Evolutionary conservation across 23 tunicate genomes (phyloP).

Genomic region (Trididemnum nubilum): DNA sequence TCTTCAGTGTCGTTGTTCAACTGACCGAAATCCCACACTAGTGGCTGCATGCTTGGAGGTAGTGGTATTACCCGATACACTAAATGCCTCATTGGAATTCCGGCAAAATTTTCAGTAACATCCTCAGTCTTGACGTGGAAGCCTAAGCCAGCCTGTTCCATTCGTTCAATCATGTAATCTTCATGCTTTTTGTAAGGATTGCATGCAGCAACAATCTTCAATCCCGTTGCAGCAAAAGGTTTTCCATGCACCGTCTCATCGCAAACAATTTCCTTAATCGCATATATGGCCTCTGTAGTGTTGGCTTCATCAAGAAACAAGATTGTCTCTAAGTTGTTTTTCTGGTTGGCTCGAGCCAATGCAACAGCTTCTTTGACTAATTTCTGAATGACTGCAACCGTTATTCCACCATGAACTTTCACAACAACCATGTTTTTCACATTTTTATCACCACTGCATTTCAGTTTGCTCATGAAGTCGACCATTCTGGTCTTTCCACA

Average conservation of each 20-base stretch:
- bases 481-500: slow-evolving; percentile 83
- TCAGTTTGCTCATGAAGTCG: slow-evolving; percentile 76
- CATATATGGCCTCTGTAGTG: slow-evolving; percentile 74
- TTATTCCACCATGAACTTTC: slow-evolving; percentile 68
- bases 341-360: slow-evolving; percentile 26
- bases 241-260: slow-evolving; percentile 46
- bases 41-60: slow-evolving; percentile 80
- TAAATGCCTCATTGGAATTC: slow-evolving; percentile 60
- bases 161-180: slow-evolving; percentile 29
- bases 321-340: slow-evolving; percentile 29
- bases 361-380: slow-evolving; percentile 34
- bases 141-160: slow-evolving; percentile 73
- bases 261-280: slow-evolving; percentile 76
- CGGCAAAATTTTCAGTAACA: slow-evolving; percentile 50
- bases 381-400: slow-evolving; percentile 30
- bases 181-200: slow-evolving; percentile 65
- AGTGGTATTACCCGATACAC: slow-evolving; percentile 63
- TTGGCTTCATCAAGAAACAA: slow-evolving; percentile 70
- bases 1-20: slow-evolving; percentile 54
- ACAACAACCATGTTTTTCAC: slow-evolving; percentile 40
- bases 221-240: slow-evolving; percentile 42
- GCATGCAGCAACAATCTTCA: slow-evolving; percentile 71
- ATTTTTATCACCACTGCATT: slow-evolving; percentile 35
- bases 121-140: slow-evolving; percentile 51
- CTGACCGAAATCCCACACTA: slow-evolving; percentile 87